Evolutionary conservation across 2,797 vertebrate genomes (phyloP).

Genomic region (Valencia hispanica): DNA sequence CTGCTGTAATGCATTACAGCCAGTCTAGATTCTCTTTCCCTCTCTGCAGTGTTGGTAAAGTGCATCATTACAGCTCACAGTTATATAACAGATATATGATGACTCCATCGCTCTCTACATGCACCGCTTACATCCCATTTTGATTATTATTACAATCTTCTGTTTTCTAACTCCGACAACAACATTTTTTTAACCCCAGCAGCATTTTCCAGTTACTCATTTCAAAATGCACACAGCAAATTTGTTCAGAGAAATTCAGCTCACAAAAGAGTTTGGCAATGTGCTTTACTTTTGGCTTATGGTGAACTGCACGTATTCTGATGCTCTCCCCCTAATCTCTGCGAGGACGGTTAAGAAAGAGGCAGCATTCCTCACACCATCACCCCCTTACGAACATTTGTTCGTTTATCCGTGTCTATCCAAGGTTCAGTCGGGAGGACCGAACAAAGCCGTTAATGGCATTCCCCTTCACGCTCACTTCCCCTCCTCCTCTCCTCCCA

Average conservation of each 20-base stretch:
- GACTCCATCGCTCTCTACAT: constrained; percentile 15
- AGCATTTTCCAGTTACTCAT: constrained; percentile 17
- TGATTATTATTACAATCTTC: no score
- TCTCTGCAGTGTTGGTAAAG: constrained; percentile 20
- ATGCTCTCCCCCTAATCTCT: constrained; percentile 77
- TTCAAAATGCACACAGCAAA: constrained; percentile 34
- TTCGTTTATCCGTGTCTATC: constrained; percentile 72
- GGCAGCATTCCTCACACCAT: constrained; percentile 77
- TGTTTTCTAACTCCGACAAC: constrained; percentile 12
- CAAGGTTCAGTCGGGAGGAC: constrained; percentile 66
- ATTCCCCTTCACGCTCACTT: constrained; percentile 73
- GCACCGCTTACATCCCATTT: constrained; percentile 18
- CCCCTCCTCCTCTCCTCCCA: constrained; percentile 66
- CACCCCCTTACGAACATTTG: constrained; percentile 66
- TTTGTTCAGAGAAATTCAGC: constrained; percentile 30
- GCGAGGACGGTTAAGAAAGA: constrained; percentile 74
- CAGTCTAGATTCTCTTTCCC: constrained; percentile 20
- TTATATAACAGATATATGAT: constrained; percentile 39
- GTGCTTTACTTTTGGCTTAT: constrained; percentile 48
- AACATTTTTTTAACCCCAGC: constrained; percentile 19
- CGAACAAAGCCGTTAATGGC: constrained; percentile 73
- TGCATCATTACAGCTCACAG: constrained; percentile 36
- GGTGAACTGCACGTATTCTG: constrained; percentile 63
- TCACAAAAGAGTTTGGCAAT: constrained; percentile 11
- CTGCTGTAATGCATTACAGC: constrained; percentile 37